Percentiles rank a stretch among this genome's conserved stretches.
Conservation (phyloP, 1,140 invertebrate genomes). For the Archivesica marissinica region DNA sequence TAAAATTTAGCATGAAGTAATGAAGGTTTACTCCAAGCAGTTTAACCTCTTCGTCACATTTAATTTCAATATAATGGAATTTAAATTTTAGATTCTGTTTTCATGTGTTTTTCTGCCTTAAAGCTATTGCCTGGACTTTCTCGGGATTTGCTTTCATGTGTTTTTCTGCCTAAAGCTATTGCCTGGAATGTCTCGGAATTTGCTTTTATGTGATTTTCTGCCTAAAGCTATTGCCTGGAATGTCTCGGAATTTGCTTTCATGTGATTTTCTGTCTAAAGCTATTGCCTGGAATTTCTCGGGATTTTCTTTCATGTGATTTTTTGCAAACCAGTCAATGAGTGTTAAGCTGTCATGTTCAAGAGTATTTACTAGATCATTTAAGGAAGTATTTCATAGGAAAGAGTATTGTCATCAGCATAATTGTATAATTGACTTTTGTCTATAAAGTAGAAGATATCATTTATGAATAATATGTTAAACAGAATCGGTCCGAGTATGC, state of each 20-base stretch:
- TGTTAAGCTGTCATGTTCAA: slow-evolving; percentile 36
- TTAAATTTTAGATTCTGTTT: slow-evolving; percentile 24
- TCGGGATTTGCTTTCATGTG: too few relatives aligned
- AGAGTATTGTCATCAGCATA: slow-evolving; percentile 49
- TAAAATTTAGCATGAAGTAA: slow-evolving; percentile 58
- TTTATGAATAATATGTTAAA: slow-evolving; percentile 51
- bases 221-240: too few relatives aligned
- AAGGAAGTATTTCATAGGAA: slow-evolving; percentile 9
- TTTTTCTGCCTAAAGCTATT: too few relatives aligned
- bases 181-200: too few relatives aligned
- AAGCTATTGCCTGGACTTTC: too few relatives aligned
- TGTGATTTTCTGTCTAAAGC: slow-evolving; percentile 21
- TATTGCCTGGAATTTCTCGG: slow-evolving; percentile 49
- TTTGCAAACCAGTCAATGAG: slow-evolving; percentile 40
- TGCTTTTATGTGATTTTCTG: too few relatives aligned
- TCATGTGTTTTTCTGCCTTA: too few relatives aligned
- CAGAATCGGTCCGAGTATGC: slow-evolving; percentile 44
- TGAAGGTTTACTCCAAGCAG: slow-evolving; percentile 35
- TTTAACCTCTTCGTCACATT: slow-evolving; percentile 38
- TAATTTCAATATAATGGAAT: slow-evolving; percentile 38
- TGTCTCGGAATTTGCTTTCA: too few relatives aligned
- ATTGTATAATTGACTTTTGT: slow-evolving; percentile 20
- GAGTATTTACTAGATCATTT: slow-evolving; percentile 8
- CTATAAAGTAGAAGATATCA: slow-evolving; percentile 41
- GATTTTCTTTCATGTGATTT: slow-evolving; percentile 54